phyloP scores from a whole-genome alignment of 2,888 invertebrate species.

The Operophtera brumata region DNA sequence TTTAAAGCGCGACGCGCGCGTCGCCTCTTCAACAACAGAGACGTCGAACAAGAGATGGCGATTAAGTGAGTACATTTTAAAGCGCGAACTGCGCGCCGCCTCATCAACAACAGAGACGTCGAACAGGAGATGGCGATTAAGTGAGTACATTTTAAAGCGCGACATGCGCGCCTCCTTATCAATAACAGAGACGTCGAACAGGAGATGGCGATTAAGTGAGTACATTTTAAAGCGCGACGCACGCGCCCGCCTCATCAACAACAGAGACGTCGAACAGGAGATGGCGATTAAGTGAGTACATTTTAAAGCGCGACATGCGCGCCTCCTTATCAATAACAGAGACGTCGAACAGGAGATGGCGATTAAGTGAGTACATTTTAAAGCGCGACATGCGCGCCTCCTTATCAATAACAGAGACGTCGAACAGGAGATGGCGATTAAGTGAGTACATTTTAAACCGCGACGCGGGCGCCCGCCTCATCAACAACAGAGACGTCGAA shows the following conservation, averaged over 20 bases:
- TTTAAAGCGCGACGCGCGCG: constrained; percentile 74
- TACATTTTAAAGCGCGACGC: constrained; percentile 68
- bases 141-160: constrained; percentile 62
- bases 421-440: constrained; percentile 83
- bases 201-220: constrained; percentile 80
- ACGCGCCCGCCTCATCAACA: constrained; percentile 68
- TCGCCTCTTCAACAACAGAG: constrained; percentile 74
- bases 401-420: constrained; percentile 79
- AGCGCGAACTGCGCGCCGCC: constrained; percentile 71
- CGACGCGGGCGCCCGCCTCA: constrained; percentile 72
- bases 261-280: constrained; percentile 84
- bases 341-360: constrained; percentile 84
- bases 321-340: constrained; percentile 70
- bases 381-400: constrained; percentile 71
- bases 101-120: constrained; percentile 78
- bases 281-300: constrained; percentile 74
- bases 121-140: constrained; percentile 84
- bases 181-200: constrained; percentile 83
- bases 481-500: constrained; percentile 81
- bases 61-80: constrained; percentile 73
- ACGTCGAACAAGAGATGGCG: constrained; percentile 83
- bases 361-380: constrained; percentile 71
- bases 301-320: constrained; percentile 72
- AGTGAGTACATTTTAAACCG: constrained; percentile 66
- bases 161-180: constrained; percentile 74